Evolutionary conservation across 2,888 invertebrate genomes (phyloP), one percentile per base, ranked within the genome.

Genomic region (Sialis lutaria): DNA sequence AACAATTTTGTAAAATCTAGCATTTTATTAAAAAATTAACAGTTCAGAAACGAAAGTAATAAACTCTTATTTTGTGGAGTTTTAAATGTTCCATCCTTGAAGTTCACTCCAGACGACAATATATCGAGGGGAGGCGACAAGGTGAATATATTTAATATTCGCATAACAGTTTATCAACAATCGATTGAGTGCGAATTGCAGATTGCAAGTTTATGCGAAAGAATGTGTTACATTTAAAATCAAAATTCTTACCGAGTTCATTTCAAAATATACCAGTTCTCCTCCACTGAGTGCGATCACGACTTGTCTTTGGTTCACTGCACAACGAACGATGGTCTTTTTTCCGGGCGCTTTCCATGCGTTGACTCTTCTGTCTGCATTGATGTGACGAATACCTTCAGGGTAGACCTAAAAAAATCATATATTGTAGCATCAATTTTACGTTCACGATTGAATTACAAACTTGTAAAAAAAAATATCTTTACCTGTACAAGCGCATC

Each of bases 301-400:
- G 33, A 98, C 96, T 70, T 98, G 98, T 50, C 96, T 74, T 63
- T 95, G 91, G 69, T 98, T 99, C 12, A 99, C 92, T 0, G 98
- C 97, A 67, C 97, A 98, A 64, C 91, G 91, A 0, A 92, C 87
- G 49, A 99, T 98, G 0, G 86, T 87, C 58, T 95, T 92, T 64
- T 96, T 96, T 22, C 93, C 95, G 0, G 96, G 96, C 0, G 93
- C 91, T 63, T 96, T 93, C 98, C 98, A 99, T 65, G 98, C 97
- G 58, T 97, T 97, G 4, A 98, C 95, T 64, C 97, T 80, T 63
- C 95, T 93, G 65, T 98, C 97, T 0, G 96, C 87, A 48, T 96
- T 79, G 59, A 99, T 99, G 63, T 98, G 98, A 51, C 97, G 79
- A 59, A 98, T 97, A 46, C 98, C 98, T 63, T 96, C 96, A 0